These are phyloP conservation scores for Sebastes cheni DNA, from an alignment of 2,797 vertebrate species.

Conservation along the genomic window DNA sequence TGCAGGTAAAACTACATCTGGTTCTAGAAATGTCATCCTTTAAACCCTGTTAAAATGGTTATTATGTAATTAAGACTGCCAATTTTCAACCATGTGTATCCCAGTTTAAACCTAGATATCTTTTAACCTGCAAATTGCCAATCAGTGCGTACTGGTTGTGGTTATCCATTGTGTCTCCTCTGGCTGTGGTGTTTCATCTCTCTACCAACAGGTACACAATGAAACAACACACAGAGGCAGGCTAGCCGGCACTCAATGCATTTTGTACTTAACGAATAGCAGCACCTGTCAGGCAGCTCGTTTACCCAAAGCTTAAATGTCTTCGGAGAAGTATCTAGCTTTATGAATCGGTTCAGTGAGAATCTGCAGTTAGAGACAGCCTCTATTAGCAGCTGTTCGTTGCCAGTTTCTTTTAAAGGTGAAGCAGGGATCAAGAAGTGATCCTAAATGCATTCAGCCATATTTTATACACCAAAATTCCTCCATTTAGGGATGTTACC, in stretches of 20 bases:
- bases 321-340: background rate
- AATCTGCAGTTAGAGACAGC: background rate
- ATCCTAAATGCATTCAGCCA: constrained; percentile 9
- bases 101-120: background rate
- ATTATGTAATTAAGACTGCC: background rate
- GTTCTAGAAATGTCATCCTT: background rate
- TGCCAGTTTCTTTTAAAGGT: background rate
- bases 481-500: constrained; percentile 28
- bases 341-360: constrained; percentile 2
- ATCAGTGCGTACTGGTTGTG: no score
- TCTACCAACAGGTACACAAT: background rate
- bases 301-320: background rate
- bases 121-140: background rate
- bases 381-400: background rate
- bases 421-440: background rate
- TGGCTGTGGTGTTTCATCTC: background rate
- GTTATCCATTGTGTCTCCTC: background rate
- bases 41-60: background rate
- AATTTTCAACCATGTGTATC: background rate
- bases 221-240: background rate
- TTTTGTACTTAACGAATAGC: constrained; percentile 20
- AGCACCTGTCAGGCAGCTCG: constrained; percentile 17
- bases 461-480: constrained; percentile 1
- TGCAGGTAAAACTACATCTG: background rate
- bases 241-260: background rate